These are phyloP conservation scores for Muscina levida DNA, from an alignment of 2,888 invertebrate species.

Conservation along the genomic window DNA sequence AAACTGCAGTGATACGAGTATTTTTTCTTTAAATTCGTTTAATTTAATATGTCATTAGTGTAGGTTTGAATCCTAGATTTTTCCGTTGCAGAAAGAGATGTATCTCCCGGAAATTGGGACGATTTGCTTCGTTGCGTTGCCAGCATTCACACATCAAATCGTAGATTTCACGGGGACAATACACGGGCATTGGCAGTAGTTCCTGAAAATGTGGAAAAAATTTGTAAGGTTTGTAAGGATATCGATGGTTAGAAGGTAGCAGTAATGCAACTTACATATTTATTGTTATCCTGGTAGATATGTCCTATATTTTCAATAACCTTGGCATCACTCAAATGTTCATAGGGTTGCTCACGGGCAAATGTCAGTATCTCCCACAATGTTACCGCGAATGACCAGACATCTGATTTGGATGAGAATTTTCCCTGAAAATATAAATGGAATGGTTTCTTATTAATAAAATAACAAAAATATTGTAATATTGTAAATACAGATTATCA, in stretches of 20 bases:
- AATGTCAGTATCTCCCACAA: conserved; percentile 93
- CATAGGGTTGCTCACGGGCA: conserved; percentile 90
- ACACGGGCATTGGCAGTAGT: conserved; percentile 85
- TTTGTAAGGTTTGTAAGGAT: too few relatives aligned
- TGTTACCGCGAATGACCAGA: conserved; percentile 93
- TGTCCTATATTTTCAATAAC: conserved; percentile 91
- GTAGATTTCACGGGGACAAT: conserved; percentile 91
- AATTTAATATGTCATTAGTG: conserved; percentile 73
- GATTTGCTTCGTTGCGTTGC: conserved; percentile 88
- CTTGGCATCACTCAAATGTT: conserved; percentile 88
- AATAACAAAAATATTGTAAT: not conserved
- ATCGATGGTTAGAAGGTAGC: not conserved
- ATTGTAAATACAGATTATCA: too few relatives aligned
- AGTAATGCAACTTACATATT: conserved; percentile 84
- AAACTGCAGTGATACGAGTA: conserved; percentile 61
- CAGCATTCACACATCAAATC: conserved; percentile 93
- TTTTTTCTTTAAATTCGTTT: conserved; percentile 15
- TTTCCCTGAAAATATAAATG: conserved; percentile 83
- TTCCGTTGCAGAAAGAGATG: conserved; percentile 91
- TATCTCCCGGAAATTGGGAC: conserved; percentile 91
- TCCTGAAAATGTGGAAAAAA: conserved; percentile 76
- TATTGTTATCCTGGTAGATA: conserved; percentile 87
- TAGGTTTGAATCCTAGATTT: conserved; percentile 83
- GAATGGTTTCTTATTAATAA: conserved; percentile 20
- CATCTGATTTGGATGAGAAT: conserved; percentile 91